Percentiles rank a stretch among this genome's conserved stretches.
Evolutionary conservation across 2,797 vertebrate species (phyloP).

Genomic region (Tolypeutes matacus): DNA sequence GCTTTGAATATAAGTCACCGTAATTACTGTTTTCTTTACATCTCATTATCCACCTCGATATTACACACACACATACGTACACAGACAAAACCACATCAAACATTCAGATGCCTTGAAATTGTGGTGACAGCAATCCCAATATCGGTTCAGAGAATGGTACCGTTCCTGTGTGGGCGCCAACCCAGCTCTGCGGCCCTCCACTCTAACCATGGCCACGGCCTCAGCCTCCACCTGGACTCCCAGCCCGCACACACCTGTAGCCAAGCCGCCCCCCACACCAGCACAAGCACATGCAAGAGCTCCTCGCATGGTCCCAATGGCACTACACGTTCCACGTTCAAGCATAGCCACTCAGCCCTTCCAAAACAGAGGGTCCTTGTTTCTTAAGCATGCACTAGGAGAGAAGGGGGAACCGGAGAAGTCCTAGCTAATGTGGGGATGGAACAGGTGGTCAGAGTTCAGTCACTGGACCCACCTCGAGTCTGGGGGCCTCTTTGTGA

Average conservation of each 20-base stretch:
- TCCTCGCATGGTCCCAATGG: background rate
- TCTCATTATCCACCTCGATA: conserved; percentile 65
- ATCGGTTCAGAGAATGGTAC: background rate
- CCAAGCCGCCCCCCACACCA: background rate
- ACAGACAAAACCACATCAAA: conserved; percentile 70
- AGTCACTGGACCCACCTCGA: background rate
- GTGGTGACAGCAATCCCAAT: background rate
- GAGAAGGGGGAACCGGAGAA: background rate
- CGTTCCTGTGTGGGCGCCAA: background rate
- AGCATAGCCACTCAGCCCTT: conserved; percentile 11
- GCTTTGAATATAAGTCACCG: conserved; percentile 54
- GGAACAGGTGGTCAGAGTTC: background rate
- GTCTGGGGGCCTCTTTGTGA: background rate
- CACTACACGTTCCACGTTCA: rapidly evolving
- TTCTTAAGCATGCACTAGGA: conserved; percentile 67
- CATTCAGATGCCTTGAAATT: conserved; percentile 56
- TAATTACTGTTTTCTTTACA: background rate
- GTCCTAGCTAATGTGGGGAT: conserved; percentile 38
- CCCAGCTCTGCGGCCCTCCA: background rate
- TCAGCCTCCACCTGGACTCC: conserved; percentile 12
- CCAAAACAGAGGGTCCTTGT: conserved; percentile 43
- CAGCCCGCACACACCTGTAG: background rate
- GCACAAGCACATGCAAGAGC: rapidly evolving
- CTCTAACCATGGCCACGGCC: background rate
- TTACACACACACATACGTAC: background rate